phyloP scores from a whole-genome alignment of 2,888 invertebrate genomes.

The Xestoiulus laeticollis region DNA sequence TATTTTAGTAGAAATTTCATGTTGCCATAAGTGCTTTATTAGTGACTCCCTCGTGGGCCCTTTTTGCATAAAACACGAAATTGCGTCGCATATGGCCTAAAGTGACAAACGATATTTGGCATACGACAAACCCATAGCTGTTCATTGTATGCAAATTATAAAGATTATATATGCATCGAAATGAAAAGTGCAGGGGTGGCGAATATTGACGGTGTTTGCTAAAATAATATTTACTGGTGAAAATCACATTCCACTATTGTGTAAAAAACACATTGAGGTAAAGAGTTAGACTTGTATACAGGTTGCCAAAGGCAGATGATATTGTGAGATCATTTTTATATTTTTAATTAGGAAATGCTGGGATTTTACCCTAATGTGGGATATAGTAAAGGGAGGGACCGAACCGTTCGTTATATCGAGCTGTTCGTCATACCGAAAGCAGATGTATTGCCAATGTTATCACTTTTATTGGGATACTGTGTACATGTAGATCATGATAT shows the following conservation, averaged over 20 bases:
- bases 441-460: too few species aligned
- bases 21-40: constrained; percentile 24
- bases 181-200: neutral
- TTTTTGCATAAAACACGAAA: constrained; percentile 27
- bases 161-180: neutral
- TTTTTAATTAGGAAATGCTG: too few species aligned
- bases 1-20: constrained; percentile 31
- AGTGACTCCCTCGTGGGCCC: neutral
- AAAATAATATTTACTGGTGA: neutral
- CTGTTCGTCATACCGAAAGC: too few species aligned
- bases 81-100: constrained; percentile 6
- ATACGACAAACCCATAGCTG: neutral
- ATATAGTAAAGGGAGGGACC: too few species aligned
- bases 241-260: neutral
- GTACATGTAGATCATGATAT: too few species aligned
- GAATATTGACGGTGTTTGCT: neutral
- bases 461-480: too few species aligned
- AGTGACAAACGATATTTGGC: neutral
- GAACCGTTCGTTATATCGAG: too few species aligned
- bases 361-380: too few species aligned
- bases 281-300: neutral
- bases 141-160: neutral
- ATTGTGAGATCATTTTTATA: too few species aligned
- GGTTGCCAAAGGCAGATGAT: too few species aligned
- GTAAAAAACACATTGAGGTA: neutral